Base-by-base conservation (phyloP, 2,888 invertebrate genomes). In the Drosophila parthenogenetica region DNA sequence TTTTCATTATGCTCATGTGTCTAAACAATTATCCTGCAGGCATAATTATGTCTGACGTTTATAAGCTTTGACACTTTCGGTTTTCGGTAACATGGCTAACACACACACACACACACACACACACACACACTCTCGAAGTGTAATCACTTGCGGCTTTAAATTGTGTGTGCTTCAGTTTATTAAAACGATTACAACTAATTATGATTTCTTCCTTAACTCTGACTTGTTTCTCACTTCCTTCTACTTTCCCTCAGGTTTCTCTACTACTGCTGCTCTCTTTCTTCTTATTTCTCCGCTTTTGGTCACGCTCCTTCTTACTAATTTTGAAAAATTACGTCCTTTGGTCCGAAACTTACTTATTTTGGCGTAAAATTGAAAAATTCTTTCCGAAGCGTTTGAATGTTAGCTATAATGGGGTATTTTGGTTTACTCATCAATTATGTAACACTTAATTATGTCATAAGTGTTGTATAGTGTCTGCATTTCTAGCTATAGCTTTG, bases 351-450 rank as follows among this genome's bases (percentile, higher is more conserved):
- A 88, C 49, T 35, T 91, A 90, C 89, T 88, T 89, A 90, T 90
- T 90, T 91, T 89, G 89, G 89, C 91, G 91, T 90, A 89, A 90
- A 90, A 91, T 90, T 90, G 89, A 90, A 90, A 90, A 90, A 91
- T 91, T 91, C 90, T 79, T 90, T 78, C 90, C 80, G 86, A 84
- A 86, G 81, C 71, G 69, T 69, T 72, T 83, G 77, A 63, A 57
- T 61, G 64, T 19, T 55, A 48, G 17, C 8, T 32, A 25, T 1
- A 37, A 2, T 17, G 0, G 14, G 45, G 54, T 16, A 40, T 61
- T 48, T 43, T 17, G 17, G 22, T 22, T 45, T 17, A 5, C 5
- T 5, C 2, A 10, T 32, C 16, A 0, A 16, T 11, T 32, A 10
- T 48, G 48, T 13, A 13, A 35, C 35, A 35, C 13, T 4, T 35